phyloP scores from a whole-genome alignment of 2,888 invertebrate species.

The Lagria hirta region DNA sequence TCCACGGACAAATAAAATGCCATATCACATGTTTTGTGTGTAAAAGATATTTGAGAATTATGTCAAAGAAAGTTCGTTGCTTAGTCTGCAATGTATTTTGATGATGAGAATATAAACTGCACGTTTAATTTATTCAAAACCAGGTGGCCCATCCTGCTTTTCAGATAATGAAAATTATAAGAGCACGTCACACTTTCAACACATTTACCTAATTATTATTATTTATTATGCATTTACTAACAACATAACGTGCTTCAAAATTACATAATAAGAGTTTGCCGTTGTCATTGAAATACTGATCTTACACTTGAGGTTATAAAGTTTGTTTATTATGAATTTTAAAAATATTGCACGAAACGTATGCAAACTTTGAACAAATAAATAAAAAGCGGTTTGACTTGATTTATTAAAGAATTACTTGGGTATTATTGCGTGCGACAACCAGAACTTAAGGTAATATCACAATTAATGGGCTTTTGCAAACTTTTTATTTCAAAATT shows the following conservation, averaged over 20 bases:
- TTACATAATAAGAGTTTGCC: slow-evolving; percentile 26
- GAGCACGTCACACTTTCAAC: slow-evolving; percentile 17
- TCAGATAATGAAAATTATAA: slow-evolving; percentile 17
- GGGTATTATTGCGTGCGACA: too few relatives aligned
- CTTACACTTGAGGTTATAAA: slow-evolving; percentile 24
- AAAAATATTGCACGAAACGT: slow-evolving; percentile 1
- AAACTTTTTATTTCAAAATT: too few relatives aligned
- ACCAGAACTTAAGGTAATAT: too few relatives aligned
- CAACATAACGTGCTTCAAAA: slow-evolving; percentile 25
- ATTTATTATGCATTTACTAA: too few relatives aligned
- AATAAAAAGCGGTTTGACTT: not conserved
- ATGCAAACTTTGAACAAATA: not conserved
- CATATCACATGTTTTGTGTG: slow-evolving; percentile 19
- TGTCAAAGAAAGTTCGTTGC: slow-evolving; percentile 35
- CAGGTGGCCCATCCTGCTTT: slow-evolving; percentile 23
- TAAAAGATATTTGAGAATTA: slow-evolving; percentile 33
- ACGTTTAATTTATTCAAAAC: slow-evolving; percentile 22
- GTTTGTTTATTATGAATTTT: too few relatives aligned
- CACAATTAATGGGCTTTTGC: too few relatives aligned
- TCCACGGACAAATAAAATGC: slow-evolving; percentile 24
- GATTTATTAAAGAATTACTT: too few relatives aligned
- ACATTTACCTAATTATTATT: slow-evolving; percentile 28
- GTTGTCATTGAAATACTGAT: slow-evolving; percentile 29
- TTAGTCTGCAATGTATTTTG: slow-evolving; percentile 30
- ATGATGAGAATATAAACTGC: slow-evolving; percentile 32